Evolutionary conservation across 2,888 invertebrate species (phyloP).

Genomic region (Tryphoninae sp.): DNA sequence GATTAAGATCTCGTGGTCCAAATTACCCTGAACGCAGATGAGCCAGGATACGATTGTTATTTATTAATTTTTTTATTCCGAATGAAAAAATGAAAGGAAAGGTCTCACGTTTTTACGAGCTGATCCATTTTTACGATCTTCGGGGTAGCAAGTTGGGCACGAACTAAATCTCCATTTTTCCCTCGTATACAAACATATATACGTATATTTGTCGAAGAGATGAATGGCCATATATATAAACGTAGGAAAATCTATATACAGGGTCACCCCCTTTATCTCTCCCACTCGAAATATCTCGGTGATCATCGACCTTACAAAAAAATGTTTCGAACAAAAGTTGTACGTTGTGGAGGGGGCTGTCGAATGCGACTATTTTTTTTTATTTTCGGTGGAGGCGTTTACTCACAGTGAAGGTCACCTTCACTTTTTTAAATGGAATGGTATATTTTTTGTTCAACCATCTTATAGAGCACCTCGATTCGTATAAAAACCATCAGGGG

Average conservation of each 20-base stretch:
- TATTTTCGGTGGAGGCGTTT: neutral
- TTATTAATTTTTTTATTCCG: neutral
- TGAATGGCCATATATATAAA: no score
- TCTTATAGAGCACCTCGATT: neutral
- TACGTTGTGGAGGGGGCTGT: no score
- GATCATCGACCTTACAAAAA: no score
- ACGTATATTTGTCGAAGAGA: no score
- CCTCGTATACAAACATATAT: neutral
- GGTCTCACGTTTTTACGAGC: conserved; percentile 35
- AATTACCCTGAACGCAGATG: conserved; percentile 54
- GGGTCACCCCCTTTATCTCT: no score
- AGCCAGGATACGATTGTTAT: conserved; percentile 52
- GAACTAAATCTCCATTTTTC: conserved; percentile 41
- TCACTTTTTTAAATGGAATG: no score
- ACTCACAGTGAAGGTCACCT: neutral
- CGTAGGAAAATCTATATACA: no score
- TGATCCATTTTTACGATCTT: conserved; percentile 43
- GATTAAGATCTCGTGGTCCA: neutral
- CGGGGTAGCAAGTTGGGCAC: conserved; percentile 30
- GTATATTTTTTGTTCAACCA: neutral
- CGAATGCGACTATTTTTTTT: no score
- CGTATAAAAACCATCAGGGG: no score
- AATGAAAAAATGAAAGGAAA: conserved; percentile 39
- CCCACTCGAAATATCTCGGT: no score
- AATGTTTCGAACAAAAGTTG: no score